These are phyloP conservation scores for Trinorchestia longiramus DNA, from an alignment of 1,140 invertebrate genomes.

Conservation along the genomic window DNA sequence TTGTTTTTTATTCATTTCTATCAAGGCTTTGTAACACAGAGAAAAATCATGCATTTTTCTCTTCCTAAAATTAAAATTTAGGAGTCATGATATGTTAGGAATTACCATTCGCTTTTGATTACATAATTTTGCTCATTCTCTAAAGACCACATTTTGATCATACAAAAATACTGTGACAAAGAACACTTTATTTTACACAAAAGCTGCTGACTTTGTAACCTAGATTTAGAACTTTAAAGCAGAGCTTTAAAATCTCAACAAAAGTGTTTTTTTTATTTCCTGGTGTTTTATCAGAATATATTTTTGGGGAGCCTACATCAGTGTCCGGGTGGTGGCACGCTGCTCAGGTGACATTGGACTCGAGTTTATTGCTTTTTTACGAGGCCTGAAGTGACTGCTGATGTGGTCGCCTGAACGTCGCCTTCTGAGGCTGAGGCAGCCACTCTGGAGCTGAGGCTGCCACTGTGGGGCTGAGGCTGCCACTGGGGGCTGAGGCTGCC, in stretches of 20 bases:
- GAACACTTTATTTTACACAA: not conserved
- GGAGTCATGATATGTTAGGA: not conserved
- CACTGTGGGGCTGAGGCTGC: not conserved
- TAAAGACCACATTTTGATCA: not conserved
- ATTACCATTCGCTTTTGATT: not conserved
- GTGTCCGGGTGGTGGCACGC: not conserved
- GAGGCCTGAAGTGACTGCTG: not conserved
- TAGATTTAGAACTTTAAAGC: not conserved
- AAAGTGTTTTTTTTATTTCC: not conserved
- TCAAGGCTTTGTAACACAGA: not conserved
- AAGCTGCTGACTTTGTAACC: not conserved
- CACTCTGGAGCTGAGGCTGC: not conserved
- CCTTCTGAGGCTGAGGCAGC: not conserved
- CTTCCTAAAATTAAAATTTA: not conserved
- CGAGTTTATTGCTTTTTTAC: constrained; percentile 9
- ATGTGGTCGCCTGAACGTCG: not conserved
- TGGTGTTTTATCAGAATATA: not conserved
- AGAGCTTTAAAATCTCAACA: not conserved
- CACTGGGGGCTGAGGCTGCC: not conserved
- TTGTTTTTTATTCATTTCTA: not conserved
- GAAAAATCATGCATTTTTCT: not conserved
- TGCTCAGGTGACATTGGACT: not conserved
- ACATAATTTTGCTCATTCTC: not conserved
- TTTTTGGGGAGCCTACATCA: not conserved
- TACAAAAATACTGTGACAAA: not conserved